Evolutionary conservation across 2,797 vertebrate genomes (phyloP), one percentile per base, ranked within the genome.

Genomic region (Loris lydekkerianus): DNA sequence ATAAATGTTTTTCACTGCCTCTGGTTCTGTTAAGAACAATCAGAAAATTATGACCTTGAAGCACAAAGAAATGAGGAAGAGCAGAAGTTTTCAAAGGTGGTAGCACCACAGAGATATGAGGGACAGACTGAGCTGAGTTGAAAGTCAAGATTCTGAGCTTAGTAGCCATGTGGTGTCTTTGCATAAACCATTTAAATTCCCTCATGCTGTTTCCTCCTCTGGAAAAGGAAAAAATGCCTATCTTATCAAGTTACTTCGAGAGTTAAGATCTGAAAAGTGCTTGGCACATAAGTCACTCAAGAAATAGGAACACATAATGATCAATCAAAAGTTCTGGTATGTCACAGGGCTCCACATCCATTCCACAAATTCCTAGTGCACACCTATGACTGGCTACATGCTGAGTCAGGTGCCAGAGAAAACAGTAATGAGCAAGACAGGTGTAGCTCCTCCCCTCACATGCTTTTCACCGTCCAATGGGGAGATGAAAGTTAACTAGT

Each of bases 1-100:
- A 72, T 34, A 25, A 76, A 20, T 10, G 29, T 9, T 9, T 65
- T 61, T 37, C 27, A 61, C 60, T 7, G 91, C 46, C 20, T 81
- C 20, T 61, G 27, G 23, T 43, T 94, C 56, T 76, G 10, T 73
- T 83, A 81, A 85, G 46, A 83, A 86, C 40, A 60, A 69, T 20
- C 34, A 75, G 86, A 86, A 86, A 95, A 60, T 14, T 46, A 58
- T 82, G 40, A 40, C 58, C 61, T 43, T 95, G 65, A 96, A 86
- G 29, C 53, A 53, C 76, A 60, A 70, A 83, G 46, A 63, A 29
- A 63, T 37, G 85, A 92, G 25, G 34, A 29, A 70, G 58, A 53
- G 34, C 40, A 87, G 63, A 49, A 49, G 63, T 56, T 15, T 63
- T 69, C 34, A 10, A 40, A 73, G 15, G 56, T 40, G 2, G 5